A percentile compares a stretch with the other conserved stretches of the same genome.
phyloP scores from a whole-genome alignment of 1,140 invertebrate species.

The Amphibalanus amphitrite region DNA sequence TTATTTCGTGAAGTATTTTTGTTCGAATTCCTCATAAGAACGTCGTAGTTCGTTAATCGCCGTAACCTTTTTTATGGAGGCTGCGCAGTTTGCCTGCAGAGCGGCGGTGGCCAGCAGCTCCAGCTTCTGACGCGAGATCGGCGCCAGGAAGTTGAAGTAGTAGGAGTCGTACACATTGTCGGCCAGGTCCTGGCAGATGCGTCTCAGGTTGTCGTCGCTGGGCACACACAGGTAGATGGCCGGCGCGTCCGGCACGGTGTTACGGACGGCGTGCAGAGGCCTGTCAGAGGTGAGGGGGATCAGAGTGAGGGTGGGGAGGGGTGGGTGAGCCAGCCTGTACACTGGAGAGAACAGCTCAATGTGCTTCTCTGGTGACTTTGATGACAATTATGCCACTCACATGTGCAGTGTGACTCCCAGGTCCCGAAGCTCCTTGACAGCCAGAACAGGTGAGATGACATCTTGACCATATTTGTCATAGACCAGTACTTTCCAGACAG shows the following conservation, averaged over 20 bases:
- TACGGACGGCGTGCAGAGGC: constrained; percentile 15
- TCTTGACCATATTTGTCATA: constrained; percentile 94
- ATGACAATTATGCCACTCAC: constrained; percentile 43
- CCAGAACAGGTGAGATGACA: constrained; percentile 91
- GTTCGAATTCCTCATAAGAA: no score
- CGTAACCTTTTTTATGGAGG: constrained; percentile 70
- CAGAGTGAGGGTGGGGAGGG: no score
- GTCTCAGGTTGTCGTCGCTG: constrained; percentile 87
- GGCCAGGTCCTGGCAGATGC: constrained; percentile 71
- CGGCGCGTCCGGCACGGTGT: constrained; percentile 82
- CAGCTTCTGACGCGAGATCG: constrained; percentile 80
- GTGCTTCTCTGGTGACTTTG: no score
- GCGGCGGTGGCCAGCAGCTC: constrained; percentile 89
- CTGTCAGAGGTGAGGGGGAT: constrained; percentile 1
- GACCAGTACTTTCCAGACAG: constrained; percentile 87
- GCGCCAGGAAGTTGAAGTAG: constrained; percentile 95
- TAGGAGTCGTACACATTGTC: constrained; percentile 87
- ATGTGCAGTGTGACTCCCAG: constrained; percentile 93
- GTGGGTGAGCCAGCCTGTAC: no score
- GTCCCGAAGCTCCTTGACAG: constrained; percentile 88
- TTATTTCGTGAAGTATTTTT: no score
- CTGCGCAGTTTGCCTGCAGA: constrained; percentile 67
- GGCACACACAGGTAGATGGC: constrained; percentile 97
- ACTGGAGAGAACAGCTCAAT: no score
- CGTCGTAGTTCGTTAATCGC: no score